Percentiles rank a stretch among this genome's conserved stretches.
phyloP scores from a whole-genome alignment of 2,888 invertebrate species.

The Matsumyia berberina region DNA sequence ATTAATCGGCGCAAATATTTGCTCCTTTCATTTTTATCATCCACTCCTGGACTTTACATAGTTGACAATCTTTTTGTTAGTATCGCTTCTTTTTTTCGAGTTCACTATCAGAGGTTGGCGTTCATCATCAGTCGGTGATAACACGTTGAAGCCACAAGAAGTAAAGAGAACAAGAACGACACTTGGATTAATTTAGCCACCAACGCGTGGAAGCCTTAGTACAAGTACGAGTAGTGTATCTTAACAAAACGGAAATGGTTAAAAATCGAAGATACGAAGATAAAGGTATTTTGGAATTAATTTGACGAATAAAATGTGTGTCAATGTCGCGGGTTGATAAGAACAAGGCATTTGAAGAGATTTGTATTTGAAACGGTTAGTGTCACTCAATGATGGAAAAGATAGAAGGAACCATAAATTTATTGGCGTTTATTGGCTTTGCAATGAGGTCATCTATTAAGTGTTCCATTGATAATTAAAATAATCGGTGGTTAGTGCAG shows the following conservation, averaged over 20 bases:
- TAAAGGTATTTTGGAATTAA: conserved; percentile 77
- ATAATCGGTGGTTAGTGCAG: not conserved
- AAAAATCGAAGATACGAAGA: conserved; percentile 82
- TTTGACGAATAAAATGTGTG: not conserved
- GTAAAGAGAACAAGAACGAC: not conserved
- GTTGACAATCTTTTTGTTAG: not conserved
- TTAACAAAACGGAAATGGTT: conserved; percentile 79
- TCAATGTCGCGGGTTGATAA: conserved; percentile 6
- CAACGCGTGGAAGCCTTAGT: not conserved
- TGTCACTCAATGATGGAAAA: not conserved
- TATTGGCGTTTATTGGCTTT: not conserved
- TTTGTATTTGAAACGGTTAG: not conserved
- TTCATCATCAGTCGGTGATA: conserved; percentile 64
- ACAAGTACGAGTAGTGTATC: not conserved
- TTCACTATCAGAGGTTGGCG: conserved; percentile 31
- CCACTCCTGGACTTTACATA: conserved; percentile 5
- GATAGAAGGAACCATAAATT: not conserved
- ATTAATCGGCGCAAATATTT: conserved; percentile 44
- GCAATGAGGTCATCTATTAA: not conserved
- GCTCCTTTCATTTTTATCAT: conserved; percentile 44
- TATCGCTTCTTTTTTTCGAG: conserved; percentile 5
- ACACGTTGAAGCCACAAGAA: conserved; percentile 45
- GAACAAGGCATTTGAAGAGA: not conserved
- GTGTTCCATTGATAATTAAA: conserved; percentile 13
- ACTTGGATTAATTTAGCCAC: not conserved